phyloP scores from a whole-genome alignment of 2,797 vertebrate genomes.

The Chiroxiphia lanceolata region DNA sequence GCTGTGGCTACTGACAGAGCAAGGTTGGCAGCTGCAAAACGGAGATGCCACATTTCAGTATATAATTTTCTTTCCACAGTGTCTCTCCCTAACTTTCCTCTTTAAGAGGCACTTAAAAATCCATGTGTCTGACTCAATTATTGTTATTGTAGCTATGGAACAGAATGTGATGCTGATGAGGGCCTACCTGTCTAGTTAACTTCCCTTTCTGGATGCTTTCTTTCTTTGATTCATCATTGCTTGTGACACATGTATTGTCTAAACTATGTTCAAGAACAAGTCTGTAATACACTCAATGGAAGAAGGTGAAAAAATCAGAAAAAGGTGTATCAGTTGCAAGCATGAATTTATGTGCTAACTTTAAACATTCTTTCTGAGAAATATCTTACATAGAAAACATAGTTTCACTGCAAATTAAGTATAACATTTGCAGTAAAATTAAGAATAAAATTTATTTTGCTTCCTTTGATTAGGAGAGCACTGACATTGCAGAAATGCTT shows the following conservation, averaged over 20 bases:
- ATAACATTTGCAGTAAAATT: not conserved
- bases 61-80: constrained; percentile 44
- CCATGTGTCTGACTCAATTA: constrained; percentile 72
- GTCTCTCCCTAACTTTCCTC: constrained; percentile 67
- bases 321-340: not conserved
- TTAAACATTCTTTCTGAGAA: not conserved
- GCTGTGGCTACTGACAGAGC: constrained; percentile 49
- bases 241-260: constrained; percentile 69
- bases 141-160: constrained; percentile 21
- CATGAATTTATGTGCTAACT: not conserved
- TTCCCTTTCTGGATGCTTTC: constrained; percentile 60
- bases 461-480: constrained; percentile 19
- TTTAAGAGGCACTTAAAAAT: constrained; percentile 70
- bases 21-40: constrained; percentile 62
- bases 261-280: constrained; percentile 60
- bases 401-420: not conserved
- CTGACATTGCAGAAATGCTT: not conserved
- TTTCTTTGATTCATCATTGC: constrained; percentile 65
- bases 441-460: not conserved
- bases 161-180: constrained; percentile 62
- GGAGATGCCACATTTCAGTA: constrained; percentile 47
- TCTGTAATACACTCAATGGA: constrained; percentile 47
- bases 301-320: constrained; percentile 36
- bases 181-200: constrained; percentile 69
- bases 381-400: not conserved